Evolutionary conservation across 1,140 invertebrate genomes (phyloP).

Genomic region (Armadillidium nasatum): DNA sequence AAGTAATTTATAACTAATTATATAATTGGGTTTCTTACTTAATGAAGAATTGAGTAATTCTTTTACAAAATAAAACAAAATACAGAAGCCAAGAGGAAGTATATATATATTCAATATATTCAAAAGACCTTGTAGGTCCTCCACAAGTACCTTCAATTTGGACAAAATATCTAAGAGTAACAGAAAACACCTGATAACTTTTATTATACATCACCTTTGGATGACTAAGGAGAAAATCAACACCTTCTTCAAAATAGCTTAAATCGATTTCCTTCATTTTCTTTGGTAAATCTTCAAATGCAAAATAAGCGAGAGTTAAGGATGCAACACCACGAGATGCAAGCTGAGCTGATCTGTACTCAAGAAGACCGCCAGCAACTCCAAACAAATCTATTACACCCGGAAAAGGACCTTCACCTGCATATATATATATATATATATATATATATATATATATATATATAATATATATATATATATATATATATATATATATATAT

Average conservation of each 20-base stretch:
- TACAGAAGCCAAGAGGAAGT: no score
- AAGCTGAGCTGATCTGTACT: conserved; percentile 33
- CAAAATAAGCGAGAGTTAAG: conserved; percentile 36
- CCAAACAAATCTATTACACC: conserved; percentile 41
- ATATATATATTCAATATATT: no score
- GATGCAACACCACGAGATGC: conserved; percentile 36
- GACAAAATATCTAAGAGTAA: no score
- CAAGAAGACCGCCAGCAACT: conserved; percentile 31
- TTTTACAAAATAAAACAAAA: no score
- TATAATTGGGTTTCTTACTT: no score
- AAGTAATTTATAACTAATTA: no score
- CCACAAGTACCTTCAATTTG: no score
- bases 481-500: conserved; percentile 1
- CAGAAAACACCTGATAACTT: no score
- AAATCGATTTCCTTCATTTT: conserved; percentile 29
- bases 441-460: conserved; percentile 8
- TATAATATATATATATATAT: background rate
- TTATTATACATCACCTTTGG: background rate
- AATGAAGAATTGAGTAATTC: no score
- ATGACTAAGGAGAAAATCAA: conserved; percentile 19
- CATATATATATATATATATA: background rate
- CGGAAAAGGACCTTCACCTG: conserved; percentile 40
- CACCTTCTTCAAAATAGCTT: conserved; percentile 28
- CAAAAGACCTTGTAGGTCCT: no score
- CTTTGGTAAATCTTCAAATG: conserved; percentile 35